A percentile compares a stretch with the other conserved stretches of the same genome.
Conservation (phyloP, 2,888 invertebrate genomes). For the Pocota personata region DNA sequence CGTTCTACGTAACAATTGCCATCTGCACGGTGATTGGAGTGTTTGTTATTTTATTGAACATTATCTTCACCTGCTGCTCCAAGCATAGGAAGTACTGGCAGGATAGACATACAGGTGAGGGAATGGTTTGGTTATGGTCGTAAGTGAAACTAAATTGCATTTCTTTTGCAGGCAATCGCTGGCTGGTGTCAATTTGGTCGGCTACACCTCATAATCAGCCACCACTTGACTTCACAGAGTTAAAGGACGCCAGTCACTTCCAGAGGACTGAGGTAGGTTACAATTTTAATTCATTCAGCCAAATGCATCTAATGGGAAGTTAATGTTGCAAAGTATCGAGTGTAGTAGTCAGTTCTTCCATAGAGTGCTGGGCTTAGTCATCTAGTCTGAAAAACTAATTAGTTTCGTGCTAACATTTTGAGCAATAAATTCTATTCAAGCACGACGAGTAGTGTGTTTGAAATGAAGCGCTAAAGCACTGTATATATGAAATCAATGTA, state of each 20-base stretch:
- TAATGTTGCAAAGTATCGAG: background rate
- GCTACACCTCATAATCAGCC: conserved; percentile 92
- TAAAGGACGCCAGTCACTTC: conserved; percentile 84
- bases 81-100: conserved; percentile 92
- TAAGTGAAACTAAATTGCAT: conserved; percentile 11
- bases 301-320: background rate
- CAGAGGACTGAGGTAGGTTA: conserved; percentile 79
- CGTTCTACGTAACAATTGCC: conserved; percentile 92
- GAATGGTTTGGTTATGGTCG: conserved; percentile 7
- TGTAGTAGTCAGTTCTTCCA: too few species aligned
- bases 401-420: background rate
- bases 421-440: background rate
- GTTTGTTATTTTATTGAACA: conserved; percentile 89
- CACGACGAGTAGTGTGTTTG: background rate
- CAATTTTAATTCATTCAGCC: background rate
- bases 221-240: conserved; percentile 90
- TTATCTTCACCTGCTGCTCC: conserved; percentile 92
- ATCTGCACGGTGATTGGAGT: conserved; percentile 90
- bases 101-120: conserved; percentile 88
- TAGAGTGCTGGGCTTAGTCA: too few species aligned
- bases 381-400: background rate
- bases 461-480: too few species aligned
- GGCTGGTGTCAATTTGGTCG: conserved; percentile 93
- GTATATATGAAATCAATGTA: too few species aligned
- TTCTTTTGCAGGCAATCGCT: conserved; percentile 88